Conservation (phyloP, 2,888 invertebrate genomes). For the Sceliomorpha sp. region DNA sequence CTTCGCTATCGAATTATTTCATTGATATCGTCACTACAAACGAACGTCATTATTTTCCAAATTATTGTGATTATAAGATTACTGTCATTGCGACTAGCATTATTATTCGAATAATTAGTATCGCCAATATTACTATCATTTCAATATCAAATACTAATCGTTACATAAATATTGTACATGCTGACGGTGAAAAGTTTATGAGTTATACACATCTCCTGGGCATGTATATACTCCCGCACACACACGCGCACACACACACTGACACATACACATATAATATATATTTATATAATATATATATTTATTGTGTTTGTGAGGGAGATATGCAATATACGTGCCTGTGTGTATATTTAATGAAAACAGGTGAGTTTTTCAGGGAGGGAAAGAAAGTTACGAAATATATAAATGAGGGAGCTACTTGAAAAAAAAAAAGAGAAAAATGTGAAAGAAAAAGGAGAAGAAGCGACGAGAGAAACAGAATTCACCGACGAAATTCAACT, state of each 20-base stretch:
- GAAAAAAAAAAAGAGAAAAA: conserved; percentile 20
- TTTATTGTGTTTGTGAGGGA: conserved; percentile 58
- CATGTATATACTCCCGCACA: conserved; percentile 74
- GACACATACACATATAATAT: conserved; percentile 57
- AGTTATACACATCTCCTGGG: conserved; percentile 79
- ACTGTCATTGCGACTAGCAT: conserved; percentile 75
- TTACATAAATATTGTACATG: conserved; percentile 75
- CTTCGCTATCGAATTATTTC: too few relatives aligned
- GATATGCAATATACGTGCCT: conserved; percentile 55
- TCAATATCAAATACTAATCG: conserved; percentile 63
- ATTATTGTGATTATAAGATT: conserved; percentile 77
- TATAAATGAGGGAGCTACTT: conserved; percentile 61
- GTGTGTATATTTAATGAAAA: conserved; percentile 62
- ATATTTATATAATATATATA: conserved; percentile 57
- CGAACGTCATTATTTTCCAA: conserved; percentile 71
- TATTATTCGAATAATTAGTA: conserved; percentile 69
- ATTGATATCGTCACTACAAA: conserved; percentile 69
- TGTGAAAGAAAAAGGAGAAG: too few relatives aligned
- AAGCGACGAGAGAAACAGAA: too few relatives aligned
- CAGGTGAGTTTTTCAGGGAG: conserved; percentile 63
- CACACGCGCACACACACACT: conserved; percentile 54
- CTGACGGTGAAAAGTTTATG: conserved; percentile 73
- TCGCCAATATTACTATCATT: conserved; percentile 72
- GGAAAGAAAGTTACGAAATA: conserved; percentile 64
- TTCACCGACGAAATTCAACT: conserved; percentile 76